Conservation (phyloP, 2,797 vertebrate species). For the Hyperoplus lanceolatus region DNA sequence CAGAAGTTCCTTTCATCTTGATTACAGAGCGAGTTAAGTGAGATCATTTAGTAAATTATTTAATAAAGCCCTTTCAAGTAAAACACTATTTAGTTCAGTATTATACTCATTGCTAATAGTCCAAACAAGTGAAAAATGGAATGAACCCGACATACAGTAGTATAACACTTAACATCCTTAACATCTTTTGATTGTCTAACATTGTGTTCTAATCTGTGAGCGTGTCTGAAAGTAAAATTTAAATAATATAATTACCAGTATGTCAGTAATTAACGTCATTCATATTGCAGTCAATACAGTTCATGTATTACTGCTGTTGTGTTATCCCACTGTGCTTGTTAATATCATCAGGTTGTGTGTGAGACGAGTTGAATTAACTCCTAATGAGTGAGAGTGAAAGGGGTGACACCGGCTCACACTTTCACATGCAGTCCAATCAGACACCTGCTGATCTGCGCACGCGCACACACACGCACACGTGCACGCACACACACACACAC, state of each 20-base stretch:
- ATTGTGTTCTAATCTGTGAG: conserved; percentile 8
- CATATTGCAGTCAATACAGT: conserved; percentile 28
- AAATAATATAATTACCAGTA: conserved; percentile 37
- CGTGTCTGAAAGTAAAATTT: conserved; percentile 30
- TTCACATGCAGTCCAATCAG: conserved; percentile 14
- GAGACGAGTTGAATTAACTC: conserved; percentile 47
- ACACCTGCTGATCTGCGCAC: conserved; percentile 12
- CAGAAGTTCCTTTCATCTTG: conserved; percentile 42
- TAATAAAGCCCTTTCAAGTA: conserved; percentile 16
- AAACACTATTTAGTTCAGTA: background rate
- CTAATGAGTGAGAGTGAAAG: conserved; percentile 49
- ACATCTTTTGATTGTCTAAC: conserved; percentile 12
- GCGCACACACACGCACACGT: no score
- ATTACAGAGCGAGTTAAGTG: conserved; percentile 10
- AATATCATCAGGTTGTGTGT: conserved; percentile 48
- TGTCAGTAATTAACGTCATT: conserved; percentile 30
- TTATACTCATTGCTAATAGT: background rate
- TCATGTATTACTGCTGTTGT: conserved; percentile 40
- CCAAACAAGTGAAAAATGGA: background rate
- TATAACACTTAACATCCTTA: background rate
- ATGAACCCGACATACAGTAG: background rate
- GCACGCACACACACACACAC: background rate
- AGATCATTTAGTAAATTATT: conserved; percentile 25
- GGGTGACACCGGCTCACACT: background rate
- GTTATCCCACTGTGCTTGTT: conserved; percentile 52